phyloP scores from a whole-genome alignment of 1,140 invertebrate genomes.

The Magallana ariakensis region DNA sequence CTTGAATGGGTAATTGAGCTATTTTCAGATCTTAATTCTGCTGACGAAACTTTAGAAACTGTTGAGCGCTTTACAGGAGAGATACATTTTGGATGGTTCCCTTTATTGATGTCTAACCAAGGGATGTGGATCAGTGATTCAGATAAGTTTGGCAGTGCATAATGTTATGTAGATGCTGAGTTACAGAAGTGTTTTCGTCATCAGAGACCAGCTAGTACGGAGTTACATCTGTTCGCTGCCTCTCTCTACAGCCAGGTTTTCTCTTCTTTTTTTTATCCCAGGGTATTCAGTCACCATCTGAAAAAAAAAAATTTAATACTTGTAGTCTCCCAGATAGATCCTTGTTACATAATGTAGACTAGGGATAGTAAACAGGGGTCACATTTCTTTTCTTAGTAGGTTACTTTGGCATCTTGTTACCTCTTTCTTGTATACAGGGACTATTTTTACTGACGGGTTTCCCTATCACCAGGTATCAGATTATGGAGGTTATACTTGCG shows the following conservation, averaged over 20 bases:
- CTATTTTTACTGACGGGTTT: slow-evolving; percentile 2
- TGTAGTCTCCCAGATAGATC: background rate
- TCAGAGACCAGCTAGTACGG: background rate
- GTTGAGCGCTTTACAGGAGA: background rate
- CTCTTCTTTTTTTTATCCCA: background rate
- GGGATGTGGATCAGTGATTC: slow-evolving; percentile 19
- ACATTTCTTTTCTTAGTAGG: background rate
- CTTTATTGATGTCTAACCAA: background rate
- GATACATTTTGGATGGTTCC: background rate
- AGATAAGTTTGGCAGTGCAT: slow-evolving; percentile 34
- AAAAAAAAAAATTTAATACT: background rate
- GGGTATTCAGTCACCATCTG: slow-evolving; percentile 1
- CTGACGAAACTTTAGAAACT: background rate
- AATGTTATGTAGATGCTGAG: slow-evolving; percentile 6
- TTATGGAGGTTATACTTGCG: background rate
- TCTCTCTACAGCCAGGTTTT: background rate
- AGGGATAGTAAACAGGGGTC: background rate
- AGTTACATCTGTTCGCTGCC: background rate
- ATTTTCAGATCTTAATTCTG: slow-evolving; percentile 5
- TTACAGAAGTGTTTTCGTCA: slow-evolving; percentile 20
- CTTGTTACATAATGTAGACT: slow-evolving; percentile 4
- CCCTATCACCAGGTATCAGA: background rate
- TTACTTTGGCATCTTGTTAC: slow-evolving; percentile 28
- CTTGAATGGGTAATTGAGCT: background rate
- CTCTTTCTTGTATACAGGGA: background rate